Conservation (phyloP, 2,888 invertebrate genomes). For the Dryococelus australis region DNA sequence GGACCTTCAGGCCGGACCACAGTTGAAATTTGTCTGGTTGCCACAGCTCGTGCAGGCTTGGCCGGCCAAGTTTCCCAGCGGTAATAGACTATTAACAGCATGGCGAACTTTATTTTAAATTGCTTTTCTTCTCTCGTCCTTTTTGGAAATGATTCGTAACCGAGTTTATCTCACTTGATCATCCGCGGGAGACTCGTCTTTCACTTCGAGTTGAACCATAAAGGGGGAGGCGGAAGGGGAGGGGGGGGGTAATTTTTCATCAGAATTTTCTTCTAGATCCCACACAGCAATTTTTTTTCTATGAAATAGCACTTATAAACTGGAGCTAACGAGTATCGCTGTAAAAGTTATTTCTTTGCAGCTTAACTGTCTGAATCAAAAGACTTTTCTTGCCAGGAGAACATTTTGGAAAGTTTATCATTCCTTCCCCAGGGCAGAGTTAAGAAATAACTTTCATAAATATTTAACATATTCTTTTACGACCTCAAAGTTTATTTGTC, state of each 20-base stretch:
- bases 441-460: conserved; percentile 6
- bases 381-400: too few relatives aligned
- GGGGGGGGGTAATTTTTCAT: neutral
- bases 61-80: neutral
- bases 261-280: neutral
- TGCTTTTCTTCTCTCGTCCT: neutral
- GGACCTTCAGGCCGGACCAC: neutral
- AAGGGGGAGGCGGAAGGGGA: neutral
- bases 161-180: neutral
- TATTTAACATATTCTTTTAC: neutral
- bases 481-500: neutral
- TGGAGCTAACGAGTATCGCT: neutral
- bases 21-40: neutral
- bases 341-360: neutral
- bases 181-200: neutral
- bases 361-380: too few relatives aligned
- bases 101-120: neutral
- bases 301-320: neutral
- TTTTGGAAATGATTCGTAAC: neutral
- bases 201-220: neutral
- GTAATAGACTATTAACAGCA: conserved; percentile 16
- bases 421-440: neutral
- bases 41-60: neutral
- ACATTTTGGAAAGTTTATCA: neutral
- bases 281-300: neutral